Conservation (phyloP, 2,797 vertebrate species). For the Phrynocephalus forsythii region DNA sequence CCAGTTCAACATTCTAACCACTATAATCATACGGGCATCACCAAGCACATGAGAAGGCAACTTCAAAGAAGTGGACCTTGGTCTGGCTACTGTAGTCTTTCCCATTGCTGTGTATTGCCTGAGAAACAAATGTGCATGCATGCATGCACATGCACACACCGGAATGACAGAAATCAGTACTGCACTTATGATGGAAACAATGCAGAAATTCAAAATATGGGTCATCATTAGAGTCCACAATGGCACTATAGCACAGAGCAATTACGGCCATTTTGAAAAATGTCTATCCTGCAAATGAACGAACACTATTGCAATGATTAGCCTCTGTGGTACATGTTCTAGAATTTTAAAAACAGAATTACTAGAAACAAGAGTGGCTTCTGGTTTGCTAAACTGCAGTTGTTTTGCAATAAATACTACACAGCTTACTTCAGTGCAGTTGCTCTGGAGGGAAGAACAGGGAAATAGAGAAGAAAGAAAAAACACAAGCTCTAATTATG, state of each 20-base stretch:
- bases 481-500: background rate
- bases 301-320: background rate
- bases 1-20: too few relatives aligned
- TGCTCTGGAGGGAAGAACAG: background rate
- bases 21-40: background rate
- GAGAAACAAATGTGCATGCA: too few relatives aligned
- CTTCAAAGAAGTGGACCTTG: background rate
- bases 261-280: rapidly evolving
- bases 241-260: background rate
- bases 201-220: conserved; percentile 8
- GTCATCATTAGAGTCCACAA: background rate
- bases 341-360: background rate
- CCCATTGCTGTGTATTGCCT: too few relatives aligned
- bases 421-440: conserved; percentile 1
- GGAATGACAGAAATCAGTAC: background rate
- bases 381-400: background rate
- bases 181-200: background rate
- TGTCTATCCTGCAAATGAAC: background rate
- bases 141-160: background rate
- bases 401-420: conserved; percentile 7
- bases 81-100: too few relatives aligned
- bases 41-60: background rate
- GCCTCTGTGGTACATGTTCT: rapidly evolving
- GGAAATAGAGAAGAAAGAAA: conserved; percentile 12
- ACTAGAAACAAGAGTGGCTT: background rate